These are phyloP conservation scores for Philopotamus ludificatus DNA, from an alignment of 1,140 invertebrate genomes.

Conservation along the genomic window DNA sequence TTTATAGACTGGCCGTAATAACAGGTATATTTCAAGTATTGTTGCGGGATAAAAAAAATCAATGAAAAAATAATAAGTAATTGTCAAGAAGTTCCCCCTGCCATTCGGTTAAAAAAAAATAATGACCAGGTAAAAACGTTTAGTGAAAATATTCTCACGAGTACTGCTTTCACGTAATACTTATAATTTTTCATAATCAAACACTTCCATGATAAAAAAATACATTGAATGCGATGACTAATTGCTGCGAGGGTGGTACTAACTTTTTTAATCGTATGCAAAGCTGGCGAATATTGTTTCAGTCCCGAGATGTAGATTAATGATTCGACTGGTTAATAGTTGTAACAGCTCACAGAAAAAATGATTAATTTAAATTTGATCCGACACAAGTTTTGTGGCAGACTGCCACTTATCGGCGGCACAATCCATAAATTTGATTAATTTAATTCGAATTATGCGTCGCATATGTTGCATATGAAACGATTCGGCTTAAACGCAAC, in stretches of 20 bases:
- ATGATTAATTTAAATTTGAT: conserved; percentile 25
- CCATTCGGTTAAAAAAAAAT: conserved; percentile 12
- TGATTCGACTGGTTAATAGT: too few species aligned
- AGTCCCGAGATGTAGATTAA: background rate
- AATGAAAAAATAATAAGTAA: background rate
- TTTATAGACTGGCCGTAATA: background rate
- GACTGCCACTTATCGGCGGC: conserved; percentile 18
- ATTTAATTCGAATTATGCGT: conserved; percentile 36
- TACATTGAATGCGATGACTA: too few species aligned
- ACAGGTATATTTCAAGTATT: background rate
- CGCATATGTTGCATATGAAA: conserved; percentile 34
- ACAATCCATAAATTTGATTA: conserved; percentile 38
- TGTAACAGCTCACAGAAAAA: too few species aligned
- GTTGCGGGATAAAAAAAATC: background rate
- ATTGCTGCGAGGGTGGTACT: too few species aligned
- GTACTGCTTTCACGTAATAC: background rate
- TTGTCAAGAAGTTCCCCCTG: background rate
- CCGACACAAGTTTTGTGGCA: conserved; percentile 9
- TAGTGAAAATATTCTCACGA: conserved; percentile 8
- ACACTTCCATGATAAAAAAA: too few species aligned
- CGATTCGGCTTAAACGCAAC: too few species aligned
- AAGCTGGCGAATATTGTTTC: background rate
- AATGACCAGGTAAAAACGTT: conserved; percentile 4
- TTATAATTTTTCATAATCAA: too few species aligned
- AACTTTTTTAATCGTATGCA: background rate